Evolutionary conservation across 2,888 invertebrate species (phyloP).

Genomic region (Drosophila pegasa): DNA sequence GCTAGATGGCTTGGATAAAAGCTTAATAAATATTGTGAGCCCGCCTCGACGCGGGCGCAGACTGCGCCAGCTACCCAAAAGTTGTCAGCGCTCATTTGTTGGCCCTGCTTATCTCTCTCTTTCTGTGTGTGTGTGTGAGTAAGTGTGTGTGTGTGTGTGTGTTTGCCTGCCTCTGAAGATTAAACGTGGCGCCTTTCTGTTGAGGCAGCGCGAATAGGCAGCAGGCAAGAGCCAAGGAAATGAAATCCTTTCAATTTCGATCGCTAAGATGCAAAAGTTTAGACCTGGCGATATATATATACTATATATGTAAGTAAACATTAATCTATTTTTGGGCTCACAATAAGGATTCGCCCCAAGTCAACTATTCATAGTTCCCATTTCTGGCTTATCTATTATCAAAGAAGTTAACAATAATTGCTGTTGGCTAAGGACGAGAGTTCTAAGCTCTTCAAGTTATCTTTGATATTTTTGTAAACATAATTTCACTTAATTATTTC

Average conservation of each 20-base stretch:
- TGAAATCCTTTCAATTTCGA: constrained; percentile 12
- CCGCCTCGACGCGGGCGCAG: constrained; percentile 14
- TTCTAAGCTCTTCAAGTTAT: not conserved
- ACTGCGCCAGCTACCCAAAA: constrained; percentile 10
- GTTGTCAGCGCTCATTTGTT: constrained; percentile 31
- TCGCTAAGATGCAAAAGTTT: constrained; percentile 7
- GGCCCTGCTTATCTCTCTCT: not conserved
- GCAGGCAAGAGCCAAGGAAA: not conserved
- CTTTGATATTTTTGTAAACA: not conserved
- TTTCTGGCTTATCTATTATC: not conserved
- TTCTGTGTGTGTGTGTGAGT: not conserved
- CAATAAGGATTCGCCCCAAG: not conserved
- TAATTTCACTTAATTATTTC: constrained; percentile 43
- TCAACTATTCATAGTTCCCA: not conserved
- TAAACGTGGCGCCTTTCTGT: constrained; percentile 2
- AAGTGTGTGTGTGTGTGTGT: not conserved
- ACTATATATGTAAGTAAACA: not conserved
- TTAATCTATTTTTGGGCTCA: too few relatives aligned
- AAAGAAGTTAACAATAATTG: not conserved
- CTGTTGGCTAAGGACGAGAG: not conserved
- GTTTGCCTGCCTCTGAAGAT: constrained; percentile 3
- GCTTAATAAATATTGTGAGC: constrained; percentile 66
- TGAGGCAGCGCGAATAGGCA: constrained; percentile 5
- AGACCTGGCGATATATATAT: not conserved
- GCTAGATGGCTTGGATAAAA: constrained; percentile 71